phyloP scores from a whole-genome alignment of 2,113 vertebrate genomes.

The Dasyprocta punctata region DNA sequence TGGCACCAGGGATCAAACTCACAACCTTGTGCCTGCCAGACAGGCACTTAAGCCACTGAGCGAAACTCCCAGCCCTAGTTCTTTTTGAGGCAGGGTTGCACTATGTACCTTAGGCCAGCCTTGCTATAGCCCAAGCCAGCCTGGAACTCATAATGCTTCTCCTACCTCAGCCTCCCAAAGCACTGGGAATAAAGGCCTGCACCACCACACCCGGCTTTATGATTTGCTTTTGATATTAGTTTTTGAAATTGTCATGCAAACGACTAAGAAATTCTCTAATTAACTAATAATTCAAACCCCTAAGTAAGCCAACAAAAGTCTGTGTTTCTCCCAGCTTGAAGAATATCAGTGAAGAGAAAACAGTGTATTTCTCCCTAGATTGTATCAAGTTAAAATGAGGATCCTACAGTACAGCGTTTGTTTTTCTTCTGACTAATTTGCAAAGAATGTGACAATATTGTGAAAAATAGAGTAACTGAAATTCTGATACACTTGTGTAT shows the following conservation, averaged over 20 bases:
- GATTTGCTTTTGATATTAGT: background rate
- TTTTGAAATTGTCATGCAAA: background rate
- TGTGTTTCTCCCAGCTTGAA: background rate
- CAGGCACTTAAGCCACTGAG: no score
- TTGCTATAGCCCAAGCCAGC: no score
- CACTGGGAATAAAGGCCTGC: no score
- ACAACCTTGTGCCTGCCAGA: no score
- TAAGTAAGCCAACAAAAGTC: background rate
- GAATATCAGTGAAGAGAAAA: background rate
- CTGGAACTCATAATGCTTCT: no score
- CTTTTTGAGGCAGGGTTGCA: no score
- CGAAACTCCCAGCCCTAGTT: no score
- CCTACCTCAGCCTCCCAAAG: no score
- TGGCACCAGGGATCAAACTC: no score
- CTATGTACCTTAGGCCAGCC: no score
- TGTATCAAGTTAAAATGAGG: background rate
- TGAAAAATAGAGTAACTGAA: background rate
- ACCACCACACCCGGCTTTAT: no score
- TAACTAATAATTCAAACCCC: background rate
- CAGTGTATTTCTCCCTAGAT: background rate
- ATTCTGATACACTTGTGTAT: background rate
- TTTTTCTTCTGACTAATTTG: background rate
- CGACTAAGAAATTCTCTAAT: background rate
- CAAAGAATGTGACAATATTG: background rate
- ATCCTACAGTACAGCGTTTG: background rate